Evolutionary conservation across 2,113 vertebrate species (phyloP).

Genomic region (Irena cyanogastra): DNA sequence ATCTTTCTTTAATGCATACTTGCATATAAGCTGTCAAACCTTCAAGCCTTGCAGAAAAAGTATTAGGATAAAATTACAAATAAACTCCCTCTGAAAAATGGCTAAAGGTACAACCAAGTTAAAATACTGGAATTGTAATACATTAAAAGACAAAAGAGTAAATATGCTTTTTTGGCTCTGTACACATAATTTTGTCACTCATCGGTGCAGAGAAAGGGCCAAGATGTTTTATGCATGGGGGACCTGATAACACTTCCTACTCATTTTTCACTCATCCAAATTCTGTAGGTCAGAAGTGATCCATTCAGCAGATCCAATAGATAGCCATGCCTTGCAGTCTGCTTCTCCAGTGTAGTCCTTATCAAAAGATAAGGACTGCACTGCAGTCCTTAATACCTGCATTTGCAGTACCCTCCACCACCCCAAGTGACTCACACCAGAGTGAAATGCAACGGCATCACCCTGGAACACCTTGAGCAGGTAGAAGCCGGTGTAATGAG

Average conservation of each 20-base stretch:
- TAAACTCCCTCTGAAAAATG: neutral
- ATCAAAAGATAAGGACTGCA: neutral
- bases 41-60: neutral
- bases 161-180: neutral
- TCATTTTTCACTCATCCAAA: neutral
- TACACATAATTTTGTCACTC: neutral
- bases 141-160: neutral
- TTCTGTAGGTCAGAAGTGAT: neutral
- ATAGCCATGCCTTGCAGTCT: neutral
- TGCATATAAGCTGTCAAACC: neutral
- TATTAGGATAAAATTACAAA: neutral
- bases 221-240: neutral
- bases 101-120: neutral
- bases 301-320: neutral
- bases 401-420: neutral
- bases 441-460: neutral
- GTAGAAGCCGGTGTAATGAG: neutral
- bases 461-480: neutral
- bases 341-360: neutral
- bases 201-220: neutral
- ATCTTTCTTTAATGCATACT: neutral
- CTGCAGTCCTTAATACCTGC: neutral
- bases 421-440: neutral
- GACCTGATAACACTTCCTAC: neutral
- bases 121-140: neutral